Conservation (phyloP, 2,113 vertebrate genomes). For the Alligator sinensis region DNA sequence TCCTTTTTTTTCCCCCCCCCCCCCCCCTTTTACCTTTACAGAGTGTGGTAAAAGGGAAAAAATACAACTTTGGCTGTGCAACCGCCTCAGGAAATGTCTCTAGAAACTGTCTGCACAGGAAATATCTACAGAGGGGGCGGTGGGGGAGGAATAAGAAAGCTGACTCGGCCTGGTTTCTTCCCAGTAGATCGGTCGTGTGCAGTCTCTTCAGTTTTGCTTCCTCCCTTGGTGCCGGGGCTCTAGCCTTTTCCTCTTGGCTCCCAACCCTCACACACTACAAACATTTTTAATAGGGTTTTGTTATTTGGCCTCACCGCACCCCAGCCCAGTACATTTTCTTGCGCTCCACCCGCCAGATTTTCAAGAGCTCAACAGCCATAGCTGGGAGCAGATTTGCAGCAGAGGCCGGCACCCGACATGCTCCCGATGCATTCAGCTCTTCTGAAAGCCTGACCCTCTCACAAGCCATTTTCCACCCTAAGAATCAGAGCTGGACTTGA, state of each 20-base stretch:
- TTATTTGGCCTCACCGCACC: conserved; percentile 22
- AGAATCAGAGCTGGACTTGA: not conserved
- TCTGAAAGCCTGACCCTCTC: conserved; percentile 20
- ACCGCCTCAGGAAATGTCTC: conserved; percentile 8
- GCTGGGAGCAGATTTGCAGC: conserved; percentile 40
- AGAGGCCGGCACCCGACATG: not conserved
- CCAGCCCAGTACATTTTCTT: not conserved
- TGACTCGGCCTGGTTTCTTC: conserved; percentile 11
- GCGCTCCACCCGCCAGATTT: conserved; percentile 20
- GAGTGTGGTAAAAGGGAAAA: not conserved
- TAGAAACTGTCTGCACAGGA: conserved; percentile 33
- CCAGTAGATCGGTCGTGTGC: not conserved
- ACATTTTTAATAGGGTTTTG: conserved; percentile 20
- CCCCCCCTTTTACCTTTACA: not conserved
- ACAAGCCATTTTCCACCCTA: not conserved
- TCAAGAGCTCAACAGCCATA: conserved; percentile 26
- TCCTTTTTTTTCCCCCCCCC: not conserved
- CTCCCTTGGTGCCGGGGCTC: not conserved
- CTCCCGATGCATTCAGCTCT: not conserved
- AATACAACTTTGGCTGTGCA: conserved; percentile 3
- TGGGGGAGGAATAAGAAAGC: not conserved
- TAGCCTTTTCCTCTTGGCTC: not conserved
- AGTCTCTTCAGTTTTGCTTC: conserved; percentile 1
- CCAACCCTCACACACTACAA: conserved; percentile 34
- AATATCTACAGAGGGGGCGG: not conserved